Percentiles rank a stretch among this genome's conserved stretches.
Evolutionary conservation across 2,888 invertebrate genomes (phyloP).

Genomic region (Hoplodrina blanda): DNA sequence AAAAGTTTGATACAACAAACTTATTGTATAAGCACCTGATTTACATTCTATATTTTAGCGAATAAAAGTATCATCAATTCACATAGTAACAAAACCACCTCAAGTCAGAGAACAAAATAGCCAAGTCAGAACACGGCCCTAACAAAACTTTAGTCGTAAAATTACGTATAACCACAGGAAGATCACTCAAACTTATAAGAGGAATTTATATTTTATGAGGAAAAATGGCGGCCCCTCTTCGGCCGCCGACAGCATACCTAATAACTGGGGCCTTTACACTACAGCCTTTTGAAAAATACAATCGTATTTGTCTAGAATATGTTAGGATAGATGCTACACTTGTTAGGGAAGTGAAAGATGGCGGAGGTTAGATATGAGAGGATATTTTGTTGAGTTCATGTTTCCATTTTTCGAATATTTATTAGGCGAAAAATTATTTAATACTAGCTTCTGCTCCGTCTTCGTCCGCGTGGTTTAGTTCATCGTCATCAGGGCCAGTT

Average conservation of each 20-base stretch:
- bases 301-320: conserved; percentile 50
- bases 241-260: conserved; percentile 73
- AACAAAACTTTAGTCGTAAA: conserved; percentile 84
- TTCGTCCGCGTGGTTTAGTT: no score
- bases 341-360: conserved; percentile 7
- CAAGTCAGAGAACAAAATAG: conserved; percentile 55
- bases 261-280: conserved; percentile 61
- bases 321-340: conserved; percentile 24
- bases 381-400: conserved; percentile 1
- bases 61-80: not conserved
- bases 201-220: conserved; percentile 87
- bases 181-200: conserved; percentile 85
- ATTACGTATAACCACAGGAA: conserved; percentile 85
- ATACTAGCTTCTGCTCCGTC: no score
- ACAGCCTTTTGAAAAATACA: conserved; percentile 57
- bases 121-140: conserved; percentile 70
- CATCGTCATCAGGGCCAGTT: no score
- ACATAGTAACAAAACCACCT: not conserved
- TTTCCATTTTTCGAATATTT: no score
- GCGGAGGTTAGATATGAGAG: not conserved
- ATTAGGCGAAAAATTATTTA: no score
- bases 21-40: no score
- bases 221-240: conserved; percentile 78
- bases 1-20: no score
- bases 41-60: no score